Conservation (phyloP, 2,113 vertebrate species). For the Ivindomyrus marchei region DNA sequence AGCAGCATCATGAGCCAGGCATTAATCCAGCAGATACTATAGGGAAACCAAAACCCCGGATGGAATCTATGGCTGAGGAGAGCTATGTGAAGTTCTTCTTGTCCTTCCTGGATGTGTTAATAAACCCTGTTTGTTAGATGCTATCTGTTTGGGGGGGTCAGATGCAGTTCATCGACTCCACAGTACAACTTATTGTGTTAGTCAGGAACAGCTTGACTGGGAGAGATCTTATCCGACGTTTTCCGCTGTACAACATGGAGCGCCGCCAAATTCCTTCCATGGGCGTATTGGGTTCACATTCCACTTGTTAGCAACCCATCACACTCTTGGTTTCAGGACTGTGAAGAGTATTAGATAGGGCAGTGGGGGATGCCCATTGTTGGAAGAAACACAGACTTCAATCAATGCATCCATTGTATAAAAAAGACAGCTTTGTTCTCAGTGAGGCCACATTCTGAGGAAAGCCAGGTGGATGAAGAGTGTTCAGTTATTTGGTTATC, state of each 20-base stretch:
- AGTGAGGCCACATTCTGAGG: background rate
- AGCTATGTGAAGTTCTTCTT: background rate
- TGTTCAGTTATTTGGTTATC: background rate
- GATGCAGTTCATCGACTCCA: conserved; percentile 22
- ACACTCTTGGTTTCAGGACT: background rate
- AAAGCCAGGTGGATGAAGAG: background rate
- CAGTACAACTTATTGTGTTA: conserved; percentile 39
- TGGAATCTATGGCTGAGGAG: background rate
- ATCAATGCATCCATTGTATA: background rate
- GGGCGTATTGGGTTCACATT: conserved; percentile 15
- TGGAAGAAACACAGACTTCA: background rate
- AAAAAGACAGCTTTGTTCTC: background rate
- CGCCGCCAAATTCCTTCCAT: background rate
- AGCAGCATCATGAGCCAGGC: background rate
- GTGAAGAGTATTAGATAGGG: background rate
- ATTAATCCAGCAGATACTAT: background rate
- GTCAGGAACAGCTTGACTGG: conserved; percentile 35
- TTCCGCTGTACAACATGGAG: background rate
- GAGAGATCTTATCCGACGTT: conserved; percentile 36
- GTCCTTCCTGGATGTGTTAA: conserved; percentile 15
- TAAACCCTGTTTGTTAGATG: background rate
- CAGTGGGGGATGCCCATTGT: background rate
- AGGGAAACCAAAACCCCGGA: background rate
- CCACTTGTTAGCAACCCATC: background rate
- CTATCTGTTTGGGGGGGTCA: conserved; percentile 6